Evolutionary conservation across 2,113 vertebrate species (phyloP).

Genomic region (Chaetops frenatus): DNA sequence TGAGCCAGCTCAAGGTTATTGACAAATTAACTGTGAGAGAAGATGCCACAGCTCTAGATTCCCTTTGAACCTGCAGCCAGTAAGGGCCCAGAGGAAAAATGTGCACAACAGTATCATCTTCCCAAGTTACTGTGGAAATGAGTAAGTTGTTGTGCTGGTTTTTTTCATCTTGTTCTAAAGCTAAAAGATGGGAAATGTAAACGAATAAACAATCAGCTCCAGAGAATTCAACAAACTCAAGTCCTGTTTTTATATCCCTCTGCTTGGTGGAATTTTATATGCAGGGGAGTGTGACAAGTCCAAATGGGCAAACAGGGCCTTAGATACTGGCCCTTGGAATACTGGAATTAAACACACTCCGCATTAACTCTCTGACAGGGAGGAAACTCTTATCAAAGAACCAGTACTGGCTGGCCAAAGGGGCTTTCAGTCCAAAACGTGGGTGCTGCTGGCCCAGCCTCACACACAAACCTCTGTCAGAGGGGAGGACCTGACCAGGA

Average conservation of each 20-base stretch:
- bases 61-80: background rate
- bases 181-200: background rate
- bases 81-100: background rate
- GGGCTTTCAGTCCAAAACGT: accelerated
- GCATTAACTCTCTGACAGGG: background rate
- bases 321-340: background rate
- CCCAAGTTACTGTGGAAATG: background rate
- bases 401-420: background rate
- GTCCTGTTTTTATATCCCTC: background rate
- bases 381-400: background rate
- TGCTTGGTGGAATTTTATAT: background rate
- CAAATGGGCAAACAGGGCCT: background rate
- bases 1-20: background rate
- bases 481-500: background rate
- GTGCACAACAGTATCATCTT: background rate
- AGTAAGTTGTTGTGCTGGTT: background rate
- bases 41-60: background rate
- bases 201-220: background rate
- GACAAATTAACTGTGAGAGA: background rate
- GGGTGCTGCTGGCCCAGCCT: background rate
- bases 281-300: accelerated
- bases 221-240: background rate
- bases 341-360: background rate
- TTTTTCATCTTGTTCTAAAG: background rate
- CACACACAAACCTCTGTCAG: background rate